A percentile compares a stretch with the other conserved stretches of the same genome.
Conservation (phyloP, 2,797 vertebrate genomes). For the Lepidocolaptes lacrymiger region DNA sequence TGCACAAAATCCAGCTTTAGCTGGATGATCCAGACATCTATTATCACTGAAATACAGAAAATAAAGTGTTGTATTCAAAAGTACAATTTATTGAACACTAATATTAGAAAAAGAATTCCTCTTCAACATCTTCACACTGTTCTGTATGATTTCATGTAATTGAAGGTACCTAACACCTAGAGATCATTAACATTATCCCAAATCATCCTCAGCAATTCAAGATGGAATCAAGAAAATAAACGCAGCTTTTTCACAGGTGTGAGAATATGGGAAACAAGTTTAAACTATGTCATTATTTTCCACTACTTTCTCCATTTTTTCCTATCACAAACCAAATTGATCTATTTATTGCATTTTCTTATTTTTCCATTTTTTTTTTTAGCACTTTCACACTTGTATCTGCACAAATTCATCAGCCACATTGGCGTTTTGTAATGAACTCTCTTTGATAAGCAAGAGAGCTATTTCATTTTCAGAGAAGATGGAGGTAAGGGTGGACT, state of each 20-base stretch:
- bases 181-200: not conserved
- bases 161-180: not conserved
- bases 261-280: not conserved
- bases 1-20: not conserved
- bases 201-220: not conserved
- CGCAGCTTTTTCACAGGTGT: not conserved
- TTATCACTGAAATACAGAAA: not conserved
- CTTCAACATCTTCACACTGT: not conserved
- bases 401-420: conserved; percentile 54
- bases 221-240: conserved; percentile 26
- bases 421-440: conserved; percentile 33
- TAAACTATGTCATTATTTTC: conserved; percentile 5
- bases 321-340: conserved; percentile 6
- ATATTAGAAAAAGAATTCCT: not conserved
- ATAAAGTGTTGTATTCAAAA: not conserved
- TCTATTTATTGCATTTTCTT: conserved; percentile 38
- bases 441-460: conserved; percentile 35
- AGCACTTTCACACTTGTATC: not conserved
- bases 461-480: conserved; percentile 57
- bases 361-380: conserved; percentile 17
- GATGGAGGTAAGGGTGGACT: not conserved
- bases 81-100: not conserved
- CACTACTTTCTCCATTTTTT: not conserved
- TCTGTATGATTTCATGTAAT: not conserved
- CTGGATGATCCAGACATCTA: not conserved